Evolutionary conservation across 2,113 vertebrate genomes (phyloP).

Genomic region (Macaca nemestrina): DNA sequence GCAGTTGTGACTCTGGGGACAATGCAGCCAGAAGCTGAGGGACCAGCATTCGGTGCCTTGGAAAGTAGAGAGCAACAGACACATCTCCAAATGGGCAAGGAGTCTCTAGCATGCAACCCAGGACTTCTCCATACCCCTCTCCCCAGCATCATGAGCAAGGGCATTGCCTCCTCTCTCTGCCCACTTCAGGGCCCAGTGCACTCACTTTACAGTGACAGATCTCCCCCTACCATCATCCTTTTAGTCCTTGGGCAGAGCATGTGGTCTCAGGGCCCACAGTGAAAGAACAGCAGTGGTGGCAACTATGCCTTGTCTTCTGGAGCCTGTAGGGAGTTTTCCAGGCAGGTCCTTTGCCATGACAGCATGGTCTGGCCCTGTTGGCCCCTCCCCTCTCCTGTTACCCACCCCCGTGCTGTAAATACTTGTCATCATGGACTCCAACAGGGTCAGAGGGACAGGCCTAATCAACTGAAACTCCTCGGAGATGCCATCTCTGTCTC

Average conservation of each 20-base stretch:
- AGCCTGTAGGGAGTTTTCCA: not conserved
- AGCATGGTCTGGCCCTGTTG: not conserved
- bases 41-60: not conserved
- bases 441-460: slow-evolving; percentile 79
- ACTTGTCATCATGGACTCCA: slow-evolving; percentile 91
- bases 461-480: slow-evolving; percentile 80
- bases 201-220: not conserved
- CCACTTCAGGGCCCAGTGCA: not conserved
- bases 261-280: not conserved
- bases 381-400: not conserved
- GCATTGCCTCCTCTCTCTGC: not conserved
- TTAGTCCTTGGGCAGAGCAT: slow-evolving; percentile 5
- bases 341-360: slow-evolving; percentile 23
- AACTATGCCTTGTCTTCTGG: slow-evolving; percentile 11
- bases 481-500: slow-evolving; percentile 82
- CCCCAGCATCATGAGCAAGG: not conserved
- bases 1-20: not conserved
- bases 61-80: not conserved
- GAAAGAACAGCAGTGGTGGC: not conserved
- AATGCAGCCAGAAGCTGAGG: not conserved
- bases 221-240: not conserved
- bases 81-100: slow-evolving; percentile 16
- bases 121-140: not conserved
- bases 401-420: slow-evolving; percentile 91
- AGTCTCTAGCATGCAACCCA: not conserved